These are phyloP conservation scores for Pipistrellus pygmaeus DNA, from an alignment of 2,797 vertebrate species.

Conservation along the genomic window DNA sequence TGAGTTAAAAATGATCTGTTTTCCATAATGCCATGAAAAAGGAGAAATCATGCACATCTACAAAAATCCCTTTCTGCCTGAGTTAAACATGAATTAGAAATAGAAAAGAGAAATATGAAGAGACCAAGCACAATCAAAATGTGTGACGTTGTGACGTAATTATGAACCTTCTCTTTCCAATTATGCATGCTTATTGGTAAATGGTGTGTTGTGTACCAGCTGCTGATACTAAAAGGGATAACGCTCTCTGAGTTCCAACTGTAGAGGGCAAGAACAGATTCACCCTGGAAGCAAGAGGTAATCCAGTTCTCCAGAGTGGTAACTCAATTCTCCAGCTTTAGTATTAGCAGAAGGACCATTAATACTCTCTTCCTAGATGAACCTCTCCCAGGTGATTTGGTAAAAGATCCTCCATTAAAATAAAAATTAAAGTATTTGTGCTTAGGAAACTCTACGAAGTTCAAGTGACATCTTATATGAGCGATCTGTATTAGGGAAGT, in stretches of 20 bases:
- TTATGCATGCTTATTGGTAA: not conserved
- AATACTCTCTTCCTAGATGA: not conserved
- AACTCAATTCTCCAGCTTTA: not conserved
- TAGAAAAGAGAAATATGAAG: not conserved
- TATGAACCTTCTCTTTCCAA: not conserved
- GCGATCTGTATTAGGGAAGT: not conserved
- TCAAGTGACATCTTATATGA: not conserved
- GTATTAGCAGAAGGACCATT: not conserved
- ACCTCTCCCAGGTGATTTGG: not conserved
- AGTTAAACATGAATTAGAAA: not conserved
- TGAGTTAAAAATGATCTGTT: not conserved
- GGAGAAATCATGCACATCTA: not conserved
- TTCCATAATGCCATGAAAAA: not conserved
- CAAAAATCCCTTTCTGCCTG: not conserved
- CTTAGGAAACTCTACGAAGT: not conserved
- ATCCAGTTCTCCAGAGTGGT: not conserved
- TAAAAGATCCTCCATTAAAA: slow-evolving; percentile 14
- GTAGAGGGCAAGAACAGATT: not conserved
- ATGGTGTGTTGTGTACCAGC: not conserved
- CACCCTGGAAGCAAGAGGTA: not conserved
- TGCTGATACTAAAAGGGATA: not conserved
- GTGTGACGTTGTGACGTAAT: not conserved
- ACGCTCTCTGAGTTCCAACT: not conserved
- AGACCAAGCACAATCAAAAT: not conserved
- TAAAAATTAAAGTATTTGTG: slow-evolving; percentile 6